phyloP scores from a whole-genome alignment of 1,140 invertebrate species.

The Procambarus clarkii region DNA sequence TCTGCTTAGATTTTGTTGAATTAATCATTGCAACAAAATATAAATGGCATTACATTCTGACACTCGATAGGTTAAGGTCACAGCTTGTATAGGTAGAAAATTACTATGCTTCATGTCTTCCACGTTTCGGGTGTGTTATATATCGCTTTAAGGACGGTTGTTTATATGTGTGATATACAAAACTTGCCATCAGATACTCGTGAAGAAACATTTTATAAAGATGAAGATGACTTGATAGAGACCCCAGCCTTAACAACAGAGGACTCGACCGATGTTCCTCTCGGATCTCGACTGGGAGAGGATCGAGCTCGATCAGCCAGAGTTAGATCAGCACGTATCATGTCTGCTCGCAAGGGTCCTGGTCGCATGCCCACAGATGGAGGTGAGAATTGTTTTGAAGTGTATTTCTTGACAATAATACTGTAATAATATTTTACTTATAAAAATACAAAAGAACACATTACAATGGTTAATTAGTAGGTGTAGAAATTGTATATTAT shows the following conservation, averaged over 20 bases:
- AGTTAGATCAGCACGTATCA: constrained; percentile 41
- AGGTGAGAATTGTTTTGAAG: not conserved
- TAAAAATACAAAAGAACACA: no score
- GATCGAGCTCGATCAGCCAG: constrained; percentile 55
- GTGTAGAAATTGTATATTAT: no score
- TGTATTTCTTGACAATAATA: no score
- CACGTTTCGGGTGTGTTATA: no score
- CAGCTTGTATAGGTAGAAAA: no score
- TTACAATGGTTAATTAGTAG: no score
- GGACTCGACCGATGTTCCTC: constrained; percentile 39
- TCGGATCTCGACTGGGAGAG: constrained; percentile 54
- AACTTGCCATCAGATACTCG: constrained; percentile 15
- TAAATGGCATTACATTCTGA: no score
- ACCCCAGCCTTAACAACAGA: not conserved
- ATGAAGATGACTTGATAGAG: constrained; percentile 1
- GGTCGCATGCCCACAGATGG: not conserved
- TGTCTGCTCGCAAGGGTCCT: constrained; percentile 25
- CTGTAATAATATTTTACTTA: no score
- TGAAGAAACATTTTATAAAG: not conserved
- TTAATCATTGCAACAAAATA: no score
- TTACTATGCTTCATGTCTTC: no score
- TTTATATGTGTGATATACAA: not conserved
- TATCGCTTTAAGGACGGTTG: not conserved
- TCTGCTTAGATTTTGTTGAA: no score
- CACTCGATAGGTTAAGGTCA: no score